Percentiles rank a stretch among this genome's conserved stretches.
These are phyloP conservation scores for Aphelenchoides besseyi DNA, from an alignment of 1,140 invertebrate species.

Conservation along the genomic window DNA sequence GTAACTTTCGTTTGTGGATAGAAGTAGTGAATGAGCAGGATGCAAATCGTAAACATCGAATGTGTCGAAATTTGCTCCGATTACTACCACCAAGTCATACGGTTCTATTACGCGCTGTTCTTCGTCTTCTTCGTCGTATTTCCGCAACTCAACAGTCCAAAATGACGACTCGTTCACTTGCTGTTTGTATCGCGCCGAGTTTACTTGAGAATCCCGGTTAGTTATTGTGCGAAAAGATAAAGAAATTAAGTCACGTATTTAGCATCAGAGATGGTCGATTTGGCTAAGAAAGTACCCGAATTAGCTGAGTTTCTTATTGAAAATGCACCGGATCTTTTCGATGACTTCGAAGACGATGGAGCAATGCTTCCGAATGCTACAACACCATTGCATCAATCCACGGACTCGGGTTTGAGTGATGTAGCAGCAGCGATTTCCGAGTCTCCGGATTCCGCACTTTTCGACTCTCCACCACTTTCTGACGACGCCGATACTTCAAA, in stretches of 20 bases:
- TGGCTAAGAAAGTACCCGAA: conserved; percentile 39
- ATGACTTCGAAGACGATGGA: conserved; percentile 42
- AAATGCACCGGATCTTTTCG: conserved; percentile 45
- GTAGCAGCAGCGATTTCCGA: neutral
- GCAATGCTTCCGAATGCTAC: conserved; percentile 26
- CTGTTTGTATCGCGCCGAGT: conserved; percentile 47
- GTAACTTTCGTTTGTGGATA: conserved; percentile 51
- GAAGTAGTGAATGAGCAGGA: conserved; percentile 33
- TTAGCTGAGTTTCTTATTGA: conserved; percentile 42
- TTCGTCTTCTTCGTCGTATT: conserved; percentile 37
- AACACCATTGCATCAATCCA: conserved; percentile 47
- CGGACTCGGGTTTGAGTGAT: conserved; percentile 48
- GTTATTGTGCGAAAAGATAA: conserved; percentile 16
- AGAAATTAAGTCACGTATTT: neutral
- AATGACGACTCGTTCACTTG: conserved; percentile 40
- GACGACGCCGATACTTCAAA: conserved; percentile 8
- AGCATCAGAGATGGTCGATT: conserved; percentile 38
- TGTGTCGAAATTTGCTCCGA: conserved; percentile 37
- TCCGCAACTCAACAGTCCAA: conserved; percentile 37
- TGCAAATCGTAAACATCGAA: conserved; percentile 10
- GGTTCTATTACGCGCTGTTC: conserved; percentile 34
- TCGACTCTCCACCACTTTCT: conserved; percentile 33
- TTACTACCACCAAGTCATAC: conserved; percentile 45
- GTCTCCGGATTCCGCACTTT: conserved; percentile 36
- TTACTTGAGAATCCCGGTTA: conserved; percentile 46